A percentile compares a stretch with the other conserved stretches of the same genome.
Conservation (phyloP, 2,113 vertebrate species). For the Microtus oregoni region DNA sequence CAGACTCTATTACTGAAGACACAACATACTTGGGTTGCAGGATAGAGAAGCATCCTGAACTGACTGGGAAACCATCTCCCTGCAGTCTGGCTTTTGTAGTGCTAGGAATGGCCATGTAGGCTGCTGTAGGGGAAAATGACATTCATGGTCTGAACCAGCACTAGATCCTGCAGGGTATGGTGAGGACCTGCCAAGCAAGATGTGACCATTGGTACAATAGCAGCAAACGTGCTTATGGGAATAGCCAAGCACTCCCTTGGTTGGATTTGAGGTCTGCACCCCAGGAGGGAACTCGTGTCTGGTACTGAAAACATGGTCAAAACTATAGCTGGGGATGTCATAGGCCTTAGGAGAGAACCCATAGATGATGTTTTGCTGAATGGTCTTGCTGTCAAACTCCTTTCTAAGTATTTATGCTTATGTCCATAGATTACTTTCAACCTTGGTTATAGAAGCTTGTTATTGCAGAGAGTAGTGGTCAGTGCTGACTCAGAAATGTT, state of each 20-base stretch:
- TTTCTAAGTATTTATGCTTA: not conserved
- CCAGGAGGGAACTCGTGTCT: not conserved
- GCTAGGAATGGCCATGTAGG: not conserved
- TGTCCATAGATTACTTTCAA: not conserved
- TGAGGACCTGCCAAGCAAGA: too few relatives aligned
- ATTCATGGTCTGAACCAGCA: not conserved
- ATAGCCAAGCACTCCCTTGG: not conserved
- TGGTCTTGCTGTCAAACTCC: not conserved
- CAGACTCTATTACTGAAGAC: not conserved
- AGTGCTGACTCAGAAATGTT: not conserved
- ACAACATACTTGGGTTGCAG: not conserved
- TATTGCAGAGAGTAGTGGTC: not conserved
- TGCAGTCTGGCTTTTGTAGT: not conserved
- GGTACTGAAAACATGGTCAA: not conserved
- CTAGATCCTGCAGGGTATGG: too few relatives aligned
- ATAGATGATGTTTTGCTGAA: not conserved
- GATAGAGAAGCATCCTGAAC: not conserved
- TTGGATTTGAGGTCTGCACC: not conserved
- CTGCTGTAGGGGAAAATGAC: not conserved
- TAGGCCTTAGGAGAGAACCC: not conserved
- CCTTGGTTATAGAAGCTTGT: too few relatives aligned
- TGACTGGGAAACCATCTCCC: not conserved
- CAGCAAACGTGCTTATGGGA: not conserved
- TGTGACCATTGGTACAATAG: not conserved
- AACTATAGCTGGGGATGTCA: not conserved